phyloP scores from a whole-genome alignment of 2,797 vertebrate genomes.

The Sebastes trivittatus region DNA sequence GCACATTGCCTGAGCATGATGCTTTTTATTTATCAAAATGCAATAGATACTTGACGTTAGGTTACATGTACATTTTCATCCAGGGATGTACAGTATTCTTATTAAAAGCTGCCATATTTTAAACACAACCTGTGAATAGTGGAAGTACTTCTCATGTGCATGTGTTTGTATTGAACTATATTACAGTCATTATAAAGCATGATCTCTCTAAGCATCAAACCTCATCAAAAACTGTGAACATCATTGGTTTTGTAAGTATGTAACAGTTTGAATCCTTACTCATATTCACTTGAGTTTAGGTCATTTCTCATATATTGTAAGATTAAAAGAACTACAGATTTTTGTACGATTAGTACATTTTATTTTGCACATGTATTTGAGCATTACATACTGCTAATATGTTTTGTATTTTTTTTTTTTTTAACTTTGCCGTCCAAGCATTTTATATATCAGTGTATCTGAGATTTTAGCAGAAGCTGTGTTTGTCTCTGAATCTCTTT shows the following conservation, averaged over 20 bases:
- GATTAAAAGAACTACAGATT: neutral
- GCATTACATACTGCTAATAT: neutral
- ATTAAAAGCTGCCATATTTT: slow-evolving; percentile 49
- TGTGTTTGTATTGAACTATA: neutral
- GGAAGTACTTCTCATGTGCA: neutral
- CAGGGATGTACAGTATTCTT: slow-evolving; percentile 37
- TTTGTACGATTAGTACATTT: neutral
- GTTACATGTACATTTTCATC: neutral
- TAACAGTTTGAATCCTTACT: neutral
- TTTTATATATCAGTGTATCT: neutral
- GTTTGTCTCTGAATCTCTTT: neutral
- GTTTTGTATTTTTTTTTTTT: neutral
- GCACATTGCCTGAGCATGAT: slow-evolving; percentile 26
- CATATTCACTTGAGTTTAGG: neutral
- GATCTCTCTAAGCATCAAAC: neutral
- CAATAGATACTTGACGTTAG: slow-evolving; percentile 13
- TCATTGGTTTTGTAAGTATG: neutral
- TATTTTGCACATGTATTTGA: neutral
- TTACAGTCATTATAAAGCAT: neutral
- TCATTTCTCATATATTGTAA: neutral
- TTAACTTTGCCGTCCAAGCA: neutral
- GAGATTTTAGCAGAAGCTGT: neutral
- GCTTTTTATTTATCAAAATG: slow-evolving; percentile 45
- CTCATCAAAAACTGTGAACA: neutral
- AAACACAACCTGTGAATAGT: slow-evolving; percentile 19